Evolutionary conservation across 2,888 invertebrate species (phyloP), one percentile per base, ranked within the genome.

Genomic region (Prostheceraeus crozeri): DNA sequence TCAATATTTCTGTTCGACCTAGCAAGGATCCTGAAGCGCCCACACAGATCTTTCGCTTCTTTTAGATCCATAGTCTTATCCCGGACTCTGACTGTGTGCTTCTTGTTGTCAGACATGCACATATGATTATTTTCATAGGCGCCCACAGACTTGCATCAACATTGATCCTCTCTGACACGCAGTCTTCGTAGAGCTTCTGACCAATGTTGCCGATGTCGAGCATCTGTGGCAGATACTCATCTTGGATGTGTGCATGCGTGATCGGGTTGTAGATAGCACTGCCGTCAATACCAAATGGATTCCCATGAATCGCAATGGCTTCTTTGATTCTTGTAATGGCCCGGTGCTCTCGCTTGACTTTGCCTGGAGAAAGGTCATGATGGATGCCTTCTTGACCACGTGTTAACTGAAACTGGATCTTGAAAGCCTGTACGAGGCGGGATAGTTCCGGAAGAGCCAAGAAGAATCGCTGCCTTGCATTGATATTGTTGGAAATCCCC

Each of bases 111-210:
- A 51, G 53, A 35, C 59, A 61, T 60, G 59, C 52, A 61, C 61
- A 53, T 61, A 30, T 61, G 36, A 33, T 60, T 53, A 28, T 60
- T 60, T 55, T 60, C 25, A 62, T 48, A 35, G 62, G 54, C 46
- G 54, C 31, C 61, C 61, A 62, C 14, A 62, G 62, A 48, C 61
- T 62, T 36, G 58, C 57, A 58, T 52, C 45, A 53, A 57, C 62
- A 62, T 45, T 62, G 30, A 62, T 62, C 53, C 55, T 23, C 54
- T 63, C 63, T 33, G 63, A 35, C 30, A 63, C 62, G 35, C 46
- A 63, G 14, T 63, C 62, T 57, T 63, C 59, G 55, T 63, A 63
- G 21, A 63, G 51, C 40, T 59, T 63, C 46, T 63, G 62, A 23
- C 62, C 59, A 63, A 48, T 63, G 16, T 25, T 51, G 36, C 59